These are phyloP conservation scores for Huso huso DNA, from an alignment of 2,797 vertebrate species.

Conservation along the genomic window DNA sequence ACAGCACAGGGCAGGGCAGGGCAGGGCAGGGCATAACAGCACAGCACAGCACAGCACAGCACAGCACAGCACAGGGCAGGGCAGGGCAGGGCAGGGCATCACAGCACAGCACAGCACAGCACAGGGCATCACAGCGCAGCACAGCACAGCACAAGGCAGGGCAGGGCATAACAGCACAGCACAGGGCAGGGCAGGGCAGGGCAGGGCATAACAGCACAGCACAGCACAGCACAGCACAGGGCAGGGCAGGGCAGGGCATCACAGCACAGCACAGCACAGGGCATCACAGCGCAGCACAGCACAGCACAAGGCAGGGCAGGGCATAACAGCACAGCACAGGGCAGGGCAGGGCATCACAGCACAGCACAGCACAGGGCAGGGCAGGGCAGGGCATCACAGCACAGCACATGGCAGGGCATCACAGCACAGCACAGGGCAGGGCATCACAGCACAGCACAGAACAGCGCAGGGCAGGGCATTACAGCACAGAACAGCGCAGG, in stretches of 20 bases:
- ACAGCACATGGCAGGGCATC: neutral
- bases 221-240: neutral
- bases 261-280: neutral
- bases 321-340: neutral
- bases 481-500: neutral
- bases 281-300: neutral
- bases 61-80: neutral
- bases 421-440: neutral
- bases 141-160: neutral
- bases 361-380: neutral
- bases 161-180: neutral
- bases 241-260: neutral
- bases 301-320: neutral
- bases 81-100: neutral
- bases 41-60: neutral
- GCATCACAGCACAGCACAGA: neutral
- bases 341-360: neutral
- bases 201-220: neutral
- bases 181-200: neutral
- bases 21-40: neutral
- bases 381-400: neutral
- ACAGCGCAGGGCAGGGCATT: neutral
- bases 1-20: neutral
- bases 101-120: too few relatives aligned
- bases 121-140: neutral